A percentile compares a stretch with the other conserved stretches of the same genome.
These are phyloP conservation scores for Oxyruncus cristatus DNA, from an alignment of 2,113 vertebrate species.

Conservation along the genomic window DNA sequence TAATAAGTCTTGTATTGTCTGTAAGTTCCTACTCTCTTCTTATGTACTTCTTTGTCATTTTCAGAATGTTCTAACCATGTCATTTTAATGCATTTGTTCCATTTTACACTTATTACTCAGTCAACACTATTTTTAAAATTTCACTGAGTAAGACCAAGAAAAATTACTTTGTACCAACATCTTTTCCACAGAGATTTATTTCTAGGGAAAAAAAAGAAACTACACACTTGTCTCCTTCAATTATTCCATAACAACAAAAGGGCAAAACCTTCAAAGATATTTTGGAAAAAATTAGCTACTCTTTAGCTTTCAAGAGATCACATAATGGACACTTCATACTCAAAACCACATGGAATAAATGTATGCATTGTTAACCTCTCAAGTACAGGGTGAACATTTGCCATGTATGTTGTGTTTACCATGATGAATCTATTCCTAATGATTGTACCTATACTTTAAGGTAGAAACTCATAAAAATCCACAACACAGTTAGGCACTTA, in stretches of 20 bases:
- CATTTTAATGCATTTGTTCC: not conserved
- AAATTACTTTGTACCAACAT: not conserved
- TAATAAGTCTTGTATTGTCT: not conserved
- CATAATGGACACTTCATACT: not conserved
- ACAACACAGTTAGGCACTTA: not conserved
- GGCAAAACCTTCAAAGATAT: not conserved
- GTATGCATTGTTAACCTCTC: not conserved
- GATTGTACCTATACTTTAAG: not conserved
- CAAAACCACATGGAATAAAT: not conserved
- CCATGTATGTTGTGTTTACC: not conserved
- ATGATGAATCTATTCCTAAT: not conserved
- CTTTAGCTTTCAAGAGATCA: not conserved
- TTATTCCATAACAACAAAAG: not conserved
- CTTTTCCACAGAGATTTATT: not conserved
- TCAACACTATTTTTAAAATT: not conserved
- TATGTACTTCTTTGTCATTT: not conserved
- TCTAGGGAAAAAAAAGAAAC: not conserved
- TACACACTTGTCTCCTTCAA: not conserved
- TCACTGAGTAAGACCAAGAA: not conserved
- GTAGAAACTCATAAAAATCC: not conserved
- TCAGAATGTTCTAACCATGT: not conserved
- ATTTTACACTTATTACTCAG: not conserved
- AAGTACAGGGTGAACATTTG: not conserved
- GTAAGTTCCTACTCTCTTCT: not conserved
- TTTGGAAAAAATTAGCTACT: not conserved